A percentile compares a stretch with the other conserved stretches of the same genome.
Evolutionary conservation across 2,113 vertebrate genomes (phyloP).

Genomic region (Crotophaga sulcirostris): DNA sequence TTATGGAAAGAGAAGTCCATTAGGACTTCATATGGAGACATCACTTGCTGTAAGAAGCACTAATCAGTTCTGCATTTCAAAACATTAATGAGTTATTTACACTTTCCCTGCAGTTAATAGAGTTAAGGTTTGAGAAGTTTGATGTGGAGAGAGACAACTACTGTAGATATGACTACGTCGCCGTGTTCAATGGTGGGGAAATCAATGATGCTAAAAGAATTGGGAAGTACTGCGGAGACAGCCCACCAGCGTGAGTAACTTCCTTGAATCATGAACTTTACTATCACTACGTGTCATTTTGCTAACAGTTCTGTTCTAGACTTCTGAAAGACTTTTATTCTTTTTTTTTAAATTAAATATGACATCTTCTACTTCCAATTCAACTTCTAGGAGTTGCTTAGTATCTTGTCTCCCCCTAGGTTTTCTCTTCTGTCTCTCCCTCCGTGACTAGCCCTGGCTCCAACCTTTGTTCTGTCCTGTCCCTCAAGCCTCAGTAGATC

Average conservation of each 20-base stretch:
- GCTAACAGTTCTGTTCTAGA: background rate
- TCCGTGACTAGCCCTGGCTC: background rate
- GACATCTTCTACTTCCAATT: background rate
- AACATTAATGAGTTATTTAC: background rate
- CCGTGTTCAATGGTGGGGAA: constrained; percentile 93
- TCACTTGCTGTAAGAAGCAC: background rate
- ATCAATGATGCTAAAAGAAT: constrained; percentile 93
- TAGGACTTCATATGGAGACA: background rate
- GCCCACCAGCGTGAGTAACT: constrained; percentile 90
- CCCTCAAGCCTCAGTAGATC: background rate
- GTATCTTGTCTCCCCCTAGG: background rate
- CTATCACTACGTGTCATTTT: background rate
- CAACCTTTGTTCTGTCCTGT: background rate
- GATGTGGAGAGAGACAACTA: constrained; percentile 97
- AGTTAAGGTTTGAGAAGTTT: constrained; percentile 97
- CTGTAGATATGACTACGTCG: constrained; percentile 94
- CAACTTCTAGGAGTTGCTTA: background rate
- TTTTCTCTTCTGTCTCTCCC: background rate
- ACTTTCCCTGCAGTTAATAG: constrained; percentile 80
- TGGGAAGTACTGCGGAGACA: constrained; percentile 96
- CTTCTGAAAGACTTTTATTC: background rate
- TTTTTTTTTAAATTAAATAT: background rate
- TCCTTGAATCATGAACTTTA: background rate
- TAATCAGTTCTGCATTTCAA: background rate
- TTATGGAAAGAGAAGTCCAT: background rate